Conservation (phyloP, 2,888 invertebrate genomes). For the Julus scandinavius region DNA sequence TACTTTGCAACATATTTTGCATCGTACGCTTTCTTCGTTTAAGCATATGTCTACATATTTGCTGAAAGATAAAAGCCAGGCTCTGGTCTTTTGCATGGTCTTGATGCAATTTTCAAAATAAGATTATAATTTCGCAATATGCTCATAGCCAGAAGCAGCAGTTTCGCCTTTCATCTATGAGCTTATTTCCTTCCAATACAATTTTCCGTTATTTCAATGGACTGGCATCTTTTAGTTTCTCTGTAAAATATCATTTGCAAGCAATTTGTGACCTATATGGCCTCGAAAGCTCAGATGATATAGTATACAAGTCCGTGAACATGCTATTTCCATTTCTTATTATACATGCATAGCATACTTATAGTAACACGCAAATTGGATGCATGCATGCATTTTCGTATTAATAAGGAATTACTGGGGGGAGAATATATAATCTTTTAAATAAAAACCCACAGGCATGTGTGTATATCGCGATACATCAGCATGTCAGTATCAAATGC, state of each 20-base stretch:
- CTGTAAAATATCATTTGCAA: neutral
- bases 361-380: neutral
- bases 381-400: neutral
- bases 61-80: slow-evolving; percentile 19
- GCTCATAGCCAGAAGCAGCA: neutral
- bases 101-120: slow-evolving; percentile 29
- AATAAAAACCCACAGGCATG: neutral
- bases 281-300: neutral
- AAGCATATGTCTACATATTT: neutral
- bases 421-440: neutral
- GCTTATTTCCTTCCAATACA: neutral
- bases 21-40: neutral
- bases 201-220: neutral
- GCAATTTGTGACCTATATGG: neutral
- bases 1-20: neutral
- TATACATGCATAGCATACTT: neutral
- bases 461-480: neutral
- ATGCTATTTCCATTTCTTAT: neutral
- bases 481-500: neutral
- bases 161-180: neutral
- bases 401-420: neutral
- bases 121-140: slow-evolving; percentile 2
- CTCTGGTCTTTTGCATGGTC: neutral
- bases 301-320: neutral
- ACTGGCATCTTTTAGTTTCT: neutral